Evolutionary conservation across 1,140 invertebrate genomes (phyloP).

Genomic region (Macrostomum lignano): DNA sequence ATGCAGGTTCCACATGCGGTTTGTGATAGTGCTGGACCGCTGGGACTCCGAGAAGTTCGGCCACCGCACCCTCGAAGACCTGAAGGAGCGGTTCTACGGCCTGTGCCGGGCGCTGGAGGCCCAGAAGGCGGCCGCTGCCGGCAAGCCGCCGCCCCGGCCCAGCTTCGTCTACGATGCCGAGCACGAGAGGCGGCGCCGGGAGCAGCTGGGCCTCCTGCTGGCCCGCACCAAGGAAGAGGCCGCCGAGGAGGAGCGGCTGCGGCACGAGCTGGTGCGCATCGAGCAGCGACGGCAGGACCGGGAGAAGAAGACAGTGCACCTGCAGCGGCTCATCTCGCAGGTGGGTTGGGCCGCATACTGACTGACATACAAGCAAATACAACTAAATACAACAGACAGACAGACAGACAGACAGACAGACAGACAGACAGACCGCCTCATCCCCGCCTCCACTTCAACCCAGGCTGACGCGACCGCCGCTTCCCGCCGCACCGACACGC

Average conservation of each 20-base stretch:
- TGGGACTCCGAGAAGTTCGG: constrained; percentile 42
- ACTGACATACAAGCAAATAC: too few species aligned
- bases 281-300: constrained; percentile 83
- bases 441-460: too few species aligned
- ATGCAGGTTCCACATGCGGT: constrained; percentile 40
- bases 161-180: constrained; percentile 67
- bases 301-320: constrained; percentile 81
- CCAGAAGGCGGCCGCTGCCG: too few species aligned
- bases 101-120: too few species aligned
- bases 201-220: constrained; percentile 67
- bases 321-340: constrained; percentile 80
- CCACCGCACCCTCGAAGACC: constrained; percentile 55
- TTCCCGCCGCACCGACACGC: too few species aligned
- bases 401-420: too few species aligned
- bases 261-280: constrained; percentile 70
- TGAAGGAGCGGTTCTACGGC: constrained; percentile 63
- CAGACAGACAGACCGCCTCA: too few species aligned
- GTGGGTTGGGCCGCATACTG: too few species aligned
- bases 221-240: constrained; percentile 69
- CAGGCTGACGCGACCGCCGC: too few species aligned
- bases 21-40: constrained; percentile 57
- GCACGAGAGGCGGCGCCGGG: constrained; percentile 67
- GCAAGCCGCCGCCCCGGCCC: too few species aligned
- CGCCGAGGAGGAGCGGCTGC: constrained; percentile 72
- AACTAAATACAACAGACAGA: too few species aligned